A percentile compares a stretch with the other conserved stretches of the same genome.
These are phyloP conservation scores for Centropyge bicolor DNA, from an alignment of 2,797 vertebrate species.

Conservation along the genomic window DNA sequence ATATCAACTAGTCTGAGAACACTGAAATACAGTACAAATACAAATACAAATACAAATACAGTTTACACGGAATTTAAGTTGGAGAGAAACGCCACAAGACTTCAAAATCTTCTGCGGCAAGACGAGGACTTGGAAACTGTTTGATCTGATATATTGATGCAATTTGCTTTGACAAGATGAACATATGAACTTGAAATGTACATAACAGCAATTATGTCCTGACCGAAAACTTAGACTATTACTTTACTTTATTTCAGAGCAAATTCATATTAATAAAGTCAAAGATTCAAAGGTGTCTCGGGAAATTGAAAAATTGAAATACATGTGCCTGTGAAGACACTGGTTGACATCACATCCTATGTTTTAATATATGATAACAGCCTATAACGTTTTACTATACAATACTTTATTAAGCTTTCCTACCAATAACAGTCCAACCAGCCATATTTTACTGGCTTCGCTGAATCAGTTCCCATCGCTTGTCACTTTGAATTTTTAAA, in stretches of 20 bases:
- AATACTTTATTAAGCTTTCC: neutral
- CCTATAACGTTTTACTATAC: neutral
- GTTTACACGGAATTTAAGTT: neutral
- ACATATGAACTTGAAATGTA: neutral
- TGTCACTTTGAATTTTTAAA: neutral
- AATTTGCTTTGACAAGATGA: constrained; percentile 7
- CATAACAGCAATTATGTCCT: neutral
- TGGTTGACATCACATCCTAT: neutral
- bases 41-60: neutral
- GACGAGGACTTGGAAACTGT: neutral
- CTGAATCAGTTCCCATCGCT: neutral
- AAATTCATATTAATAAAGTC: neutral
- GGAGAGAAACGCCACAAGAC: neutral
- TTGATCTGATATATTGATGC: neutral
- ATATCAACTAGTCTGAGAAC: neutral
- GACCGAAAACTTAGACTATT: neutral
- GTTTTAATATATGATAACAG: neutral
- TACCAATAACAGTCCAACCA: neutral
- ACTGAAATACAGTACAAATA: no score
- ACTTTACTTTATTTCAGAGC: neutral
- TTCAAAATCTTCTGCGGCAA: neutral
- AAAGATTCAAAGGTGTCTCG: neutral
- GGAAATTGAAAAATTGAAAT: neutral
- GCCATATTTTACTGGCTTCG: neutral
- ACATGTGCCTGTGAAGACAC: neutral